Conservation (phyloP, 2,888 invertebrate genomes). For the Antheraea yamamai region DNA sequence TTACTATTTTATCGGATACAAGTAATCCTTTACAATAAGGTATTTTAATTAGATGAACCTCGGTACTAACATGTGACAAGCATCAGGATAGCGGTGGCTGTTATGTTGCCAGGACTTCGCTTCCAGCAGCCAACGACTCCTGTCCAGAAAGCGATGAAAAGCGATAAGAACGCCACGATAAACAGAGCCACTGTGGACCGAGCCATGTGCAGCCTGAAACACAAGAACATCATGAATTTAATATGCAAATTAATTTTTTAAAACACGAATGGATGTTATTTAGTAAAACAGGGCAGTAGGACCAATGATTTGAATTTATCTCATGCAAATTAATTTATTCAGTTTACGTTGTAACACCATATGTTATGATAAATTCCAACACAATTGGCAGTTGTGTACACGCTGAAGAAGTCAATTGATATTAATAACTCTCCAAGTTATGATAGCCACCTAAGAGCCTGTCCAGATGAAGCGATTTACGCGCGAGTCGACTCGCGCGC, state of each 20-base stretch:
- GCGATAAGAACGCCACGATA: conserved; percentile 94
- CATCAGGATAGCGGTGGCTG: conserved; percentile 95
- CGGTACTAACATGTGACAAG: conserved; percentile 89
- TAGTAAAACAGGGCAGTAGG: too few relatives aligned
- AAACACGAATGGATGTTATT: neutral
- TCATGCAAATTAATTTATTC: too few relatives aligned
- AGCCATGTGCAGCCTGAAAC: conserved; percentile 89
- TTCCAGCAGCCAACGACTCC: conserved; percentile 98
- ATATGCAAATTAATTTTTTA: neutral
- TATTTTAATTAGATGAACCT: neutral
- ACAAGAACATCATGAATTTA: neutral
- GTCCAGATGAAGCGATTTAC: too few relatives aligned
- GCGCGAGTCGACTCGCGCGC: too few relatives aligned
- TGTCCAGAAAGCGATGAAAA: conserved; percentile 97
- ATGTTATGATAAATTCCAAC: too few relatives aligned
- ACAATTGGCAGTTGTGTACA: neutral
- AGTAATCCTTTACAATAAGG: neutral
- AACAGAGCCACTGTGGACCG: conserved; percentile 96
- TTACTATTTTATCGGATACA: neutral
- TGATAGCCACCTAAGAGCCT: too few relatives aligned
- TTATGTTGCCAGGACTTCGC: conserved; percentile 95
- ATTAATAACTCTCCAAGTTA: neutral
- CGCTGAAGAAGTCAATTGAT: neutral
- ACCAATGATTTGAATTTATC: too few relatives aligned
- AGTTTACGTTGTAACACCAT: neutral